These are phyloP conservation scores for Nemapogon koenigi DNA, from an alignment of 2,888 invertebrate genomes.

Conservation along the genomic window DNA sequence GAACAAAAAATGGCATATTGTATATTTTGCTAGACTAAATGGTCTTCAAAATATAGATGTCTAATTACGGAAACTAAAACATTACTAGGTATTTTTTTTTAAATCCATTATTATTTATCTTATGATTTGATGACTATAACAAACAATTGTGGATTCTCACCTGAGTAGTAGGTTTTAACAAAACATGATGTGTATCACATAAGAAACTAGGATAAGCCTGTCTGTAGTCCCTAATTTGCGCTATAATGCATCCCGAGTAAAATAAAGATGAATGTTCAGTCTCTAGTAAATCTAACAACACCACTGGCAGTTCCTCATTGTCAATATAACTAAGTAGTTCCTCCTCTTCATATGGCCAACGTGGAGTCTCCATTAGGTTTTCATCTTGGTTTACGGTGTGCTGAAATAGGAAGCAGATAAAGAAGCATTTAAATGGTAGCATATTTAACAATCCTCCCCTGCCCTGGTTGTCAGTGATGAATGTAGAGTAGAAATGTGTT, in stretches of 20 bases:
- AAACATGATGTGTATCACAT: constrained; percentile 85
- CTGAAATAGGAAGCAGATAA: constrained; percentile 16
- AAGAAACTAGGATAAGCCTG: constrained; percentile 78
- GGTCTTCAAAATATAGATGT: too few relatives aligned
- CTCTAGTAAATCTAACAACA: constrained; percentile 83
- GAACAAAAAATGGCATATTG: too few relatives aligned
- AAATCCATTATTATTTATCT: too few relatives aligned
- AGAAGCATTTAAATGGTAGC: neutral
- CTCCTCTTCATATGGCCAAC: constrained; percentile 91
- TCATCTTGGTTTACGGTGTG: constrained; percentile 57
- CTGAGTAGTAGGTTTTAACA: constrained; percentile 87
- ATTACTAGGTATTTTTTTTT: too few relatives aligned
- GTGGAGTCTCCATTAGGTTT: constrained; percentile 75
- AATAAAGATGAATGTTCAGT: constrained; percentile 84
- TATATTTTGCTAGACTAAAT: too few relatives aligned
- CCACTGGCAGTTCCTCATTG: constrained; percentile 88
- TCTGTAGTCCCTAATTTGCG: constrained; percentile 88
- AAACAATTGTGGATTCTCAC: too few relatives aligned
- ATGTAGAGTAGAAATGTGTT: too few relatives aligned
- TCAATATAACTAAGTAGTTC: constrained; percentile 87
- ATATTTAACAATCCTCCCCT: neutral
- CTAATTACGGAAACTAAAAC: too few relatives aligned
- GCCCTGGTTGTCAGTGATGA: too few relatives aligned
- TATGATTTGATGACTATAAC: too few relatives aligned
- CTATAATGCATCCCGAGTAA: constrained; percentile 91